A percentile compares a stretch with the other conserved stretches of the same genome.
Evolutionary conservation across 1,140 invertebrate species (phyloP).

Genomic region (Antheraea mylitta): DNA sequence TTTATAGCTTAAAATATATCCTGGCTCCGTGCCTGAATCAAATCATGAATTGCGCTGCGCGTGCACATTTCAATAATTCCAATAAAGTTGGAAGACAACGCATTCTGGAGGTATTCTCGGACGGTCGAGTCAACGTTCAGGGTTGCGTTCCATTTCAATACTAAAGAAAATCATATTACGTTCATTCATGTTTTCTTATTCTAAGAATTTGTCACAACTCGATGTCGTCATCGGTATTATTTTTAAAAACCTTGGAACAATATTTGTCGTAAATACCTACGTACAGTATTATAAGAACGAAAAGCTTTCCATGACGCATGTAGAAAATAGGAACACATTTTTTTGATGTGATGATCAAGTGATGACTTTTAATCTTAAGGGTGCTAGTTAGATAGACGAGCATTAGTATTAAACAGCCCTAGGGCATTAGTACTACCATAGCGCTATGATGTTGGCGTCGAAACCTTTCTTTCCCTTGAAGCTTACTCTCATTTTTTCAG

Average conservation of each 20-base stretch:
- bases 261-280: no score
- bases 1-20: not conserved
- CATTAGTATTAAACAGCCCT: no score
- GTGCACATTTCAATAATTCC: slow-evolving; percentile 8
- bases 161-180: not conserved
- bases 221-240: not conserved
- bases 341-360: no score
- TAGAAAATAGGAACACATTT: no score
- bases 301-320: no score
- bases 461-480: no score
- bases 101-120: not conserved
- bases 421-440: no score
- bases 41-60: slow-evolving; percentile 1
- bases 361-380: no score
- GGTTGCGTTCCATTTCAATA: not conserved
- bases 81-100: slow-evolving; percentile 5
- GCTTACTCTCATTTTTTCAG: no score
- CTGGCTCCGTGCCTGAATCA: slow-evolving; percentile 8
- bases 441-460: no score
- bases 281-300: not conserved
- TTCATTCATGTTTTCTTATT: slow-evolving; percentile 4
- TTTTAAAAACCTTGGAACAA: not conserved
- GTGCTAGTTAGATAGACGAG: no score
- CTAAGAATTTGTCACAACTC: not conserved
- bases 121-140: not conserved